Evolutionary conservation across 2,888 invertebrate species (phyloP), one percentile per base, ranked within the genome.

Genomic region (Oscheius sp.): DNA sequence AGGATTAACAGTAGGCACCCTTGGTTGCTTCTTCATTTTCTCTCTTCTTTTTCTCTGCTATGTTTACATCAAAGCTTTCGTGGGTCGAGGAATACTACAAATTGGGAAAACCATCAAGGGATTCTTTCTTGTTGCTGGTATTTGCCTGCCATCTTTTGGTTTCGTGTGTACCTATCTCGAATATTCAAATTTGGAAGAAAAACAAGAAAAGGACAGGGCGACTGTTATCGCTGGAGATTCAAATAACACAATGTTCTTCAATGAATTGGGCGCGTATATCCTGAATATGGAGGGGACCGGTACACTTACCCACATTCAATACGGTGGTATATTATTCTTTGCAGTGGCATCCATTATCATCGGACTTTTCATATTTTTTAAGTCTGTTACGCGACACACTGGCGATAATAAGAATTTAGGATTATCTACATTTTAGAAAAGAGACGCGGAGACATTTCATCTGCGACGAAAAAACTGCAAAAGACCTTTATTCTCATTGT

Each of bases 1-100:
- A 2, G 2, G 7, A 3, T 5, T 55, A 23, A 55, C 25, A 21
- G 6, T 23, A 5, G 55, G 55, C 21, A 13, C 25, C 13, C 3
- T 55, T 6, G 55, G 55, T 23, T 55, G 55, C 23, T 55, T 55
- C 23, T 55, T 25, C 21, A 23, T 25, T 25, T 21, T 55, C 13
- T 21, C 55, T 12, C 21, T 55, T 5, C 12, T 55, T 6, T 55
- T 55, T 55, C 25, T 55, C 18, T 13, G 3, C 23, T 55, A 23
- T 13, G 55, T 55, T 13, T 55, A 55, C 13, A 21, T 55, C 55
- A 55, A 55, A 25, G 55, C 55, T 6, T 55, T 55, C 13, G 25
- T 55, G 3, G 55, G 55, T 5, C 55, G 21, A 3, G 55, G 55
- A 25, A 21, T 55, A 25, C 25, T 55, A 6, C 16, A 25, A 25